phyloP scores from a whole-genome alignment of 1,140 invertebrate genomes.

The Holotrichia oblita region DNA sequence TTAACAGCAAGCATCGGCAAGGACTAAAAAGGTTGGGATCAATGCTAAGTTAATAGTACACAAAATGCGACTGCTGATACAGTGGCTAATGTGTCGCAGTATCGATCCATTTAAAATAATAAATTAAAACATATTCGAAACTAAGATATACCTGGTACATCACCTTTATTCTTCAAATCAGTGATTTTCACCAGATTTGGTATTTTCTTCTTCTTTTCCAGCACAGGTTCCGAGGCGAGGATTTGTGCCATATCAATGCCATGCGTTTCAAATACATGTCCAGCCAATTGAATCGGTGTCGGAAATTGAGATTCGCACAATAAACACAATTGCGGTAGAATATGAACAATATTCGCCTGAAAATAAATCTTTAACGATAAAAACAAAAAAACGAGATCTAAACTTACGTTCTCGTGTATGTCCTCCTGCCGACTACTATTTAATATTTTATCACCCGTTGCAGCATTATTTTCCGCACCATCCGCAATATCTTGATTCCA shows the following conservation, averaged over 20 bases:
- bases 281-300: conserved; percentile 48
- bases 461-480: background rate
- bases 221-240: conserved; percentile 43
- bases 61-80: too few species aligned
- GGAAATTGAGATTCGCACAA: conserved; percentile 55
- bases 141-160: conserved; percentile 12
- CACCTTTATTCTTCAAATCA: conserved; percentile 54
- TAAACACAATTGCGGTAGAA: conserved; percentile 55
- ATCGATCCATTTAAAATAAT: too few species aligned
- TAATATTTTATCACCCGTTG: background rate
- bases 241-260: conserved; percentile 56
- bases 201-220: conserved; percentile 54
- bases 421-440: background rate
- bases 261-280: conserved; percentile 56
- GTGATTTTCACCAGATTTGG: conserved; percentile 59
- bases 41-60: too few species aligned
- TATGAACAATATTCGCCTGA: conserved; percentile 4
- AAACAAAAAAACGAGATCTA: background rate
- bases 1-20: too few species aligned
- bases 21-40: too few species aligned
- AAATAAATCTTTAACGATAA: background rate
- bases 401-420: conserved; percentile 1
- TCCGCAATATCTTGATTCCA: background rate
- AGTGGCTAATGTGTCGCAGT: too few species aligned
- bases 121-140: too few species aligned